A percentile compares a stretch with the other conserved stretches of the same genome.
Conservation (phyloP, 2,113 vertebrate species). For the Mugil cephalus region DNA sequence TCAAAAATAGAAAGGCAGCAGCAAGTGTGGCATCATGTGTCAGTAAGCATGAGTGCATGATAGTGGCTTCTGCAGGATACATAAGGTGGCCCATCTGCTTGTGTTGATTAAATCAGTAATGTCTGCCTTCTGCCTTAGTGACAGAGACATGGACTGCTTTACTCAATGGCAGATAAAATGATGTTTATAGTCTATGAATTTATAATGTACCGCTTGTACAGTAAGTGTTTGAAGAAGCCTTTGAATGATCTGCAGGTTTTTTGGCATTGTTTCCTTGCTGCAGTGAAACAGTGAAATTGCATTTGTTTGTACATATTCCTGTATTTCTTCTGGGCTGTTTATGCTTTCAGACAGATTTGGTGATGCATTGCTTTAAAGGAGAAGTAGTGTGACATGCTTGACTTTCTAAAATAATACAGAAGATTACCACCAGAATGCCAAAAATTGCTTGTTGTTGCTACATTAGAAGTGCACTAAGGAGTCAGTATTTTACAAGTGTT, state of each 20-base stretch:
- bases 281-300: no score
- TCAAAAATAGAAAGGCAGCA: conserved; percentile 53
- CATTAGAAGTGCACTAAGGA: no score
- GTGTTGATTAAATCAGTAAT: conserved; percentile 15
- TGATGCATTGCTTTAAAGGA: no score
- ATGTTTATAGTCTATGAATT: conserved; percentile 4
- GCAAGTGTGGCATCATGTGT: conserved; percentile 24
- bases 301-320: no score
- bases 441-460: no score
- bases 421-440: neutral
- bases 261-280: no score
- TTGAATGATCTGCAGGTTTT: neutral
- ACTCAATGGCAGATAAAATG: neutral
- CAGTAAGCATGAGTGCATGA: conserved; percentile 27
- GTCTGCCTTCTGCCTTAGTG: neutral
- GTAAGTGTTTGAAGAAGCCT: conserved; percentile 52
- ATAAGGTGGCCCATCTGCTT: conserved; percentile 2
- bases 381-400: no score
- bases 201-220: conserved; percentile 5
- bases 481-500: no score
- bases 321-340: no score
- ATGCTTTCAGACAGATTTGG: no score
- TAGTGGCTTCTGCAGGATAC: conserved; percentile 18
- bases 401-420: no score
- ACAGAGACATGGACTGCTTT: conserved; percentile 8